A percentile compares a stretch with the other conserved stretches of the same genome.
phyloP scores from a whole-genome alignment of 2,797 vertebrate genomes.

The Ctenochaetus hawaiiensis region DNA sequence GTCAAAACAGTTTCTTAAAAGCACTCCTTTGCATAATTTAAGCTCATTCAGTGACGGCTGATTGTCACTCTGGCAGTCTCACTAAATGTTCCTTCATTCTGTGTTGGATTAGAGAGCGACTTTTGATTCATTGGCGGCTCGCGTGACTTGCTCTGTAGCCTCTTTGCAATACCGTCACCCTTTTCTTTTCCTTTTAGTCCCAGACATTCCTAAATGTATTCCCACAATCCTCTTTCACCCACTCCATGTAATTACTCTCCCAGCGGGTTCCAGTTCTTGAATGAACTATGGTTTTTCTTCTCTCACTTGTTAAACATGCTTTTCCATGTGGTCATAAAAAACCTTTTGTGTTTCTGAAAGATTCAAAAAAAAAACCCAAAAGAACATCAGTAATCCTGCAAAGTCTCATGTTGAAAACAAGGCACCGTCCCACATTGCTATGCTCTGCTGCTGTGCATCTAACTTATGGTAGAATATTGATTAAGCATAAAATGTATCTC shows the following conservation, averaged over 20 bases:
- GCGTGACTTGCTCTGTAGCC: slow-evolving; percentile 33
- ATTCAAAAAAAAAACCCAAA: background rate
- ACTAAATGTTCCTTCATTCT: slow-evolving; percentile 43
- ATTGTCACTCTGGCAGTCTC: slow-evolving; percentile 42
- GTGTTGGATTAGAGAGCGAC: slow-evolving; percentile 12
- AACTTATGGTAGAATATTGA: slow-evolving; percentile 35
- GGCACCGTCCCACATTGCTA: slow-evolving; percentile 22
- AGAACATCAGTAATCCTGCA: slow-evolving; percentile 36
- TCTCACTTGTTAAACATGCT: slow-evolving; percentile 32
- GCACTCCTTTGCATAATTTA: slow-evolving; percentile 38
- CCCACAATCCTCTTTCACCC: slow-evolving; percentile 50
- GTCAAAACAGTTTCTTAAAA: slow-evolving; percentile 51
- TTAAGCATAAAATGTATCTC: slow-evolving; percentile 25
- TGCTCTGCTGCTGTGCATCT: slow-evolving; percentile 10
- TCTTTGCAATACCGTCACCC: slow-evolving; percentile 6
- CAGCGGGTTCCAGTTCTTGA: slow-evolving; percentile 47
- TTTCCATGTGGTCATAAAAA: slow-evolving; percentile 18
- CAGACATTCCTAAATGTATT: slow-evolving; percentile 50
- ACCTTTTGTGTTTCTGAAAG: slow-evolving; percentile 1
- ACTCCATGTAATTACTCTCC: slow-evolving; percentile 60
- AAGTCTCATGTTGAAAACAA: slow-evolving; percentile 23
- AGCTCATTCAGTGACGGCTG: slow-evolving; percentile 35
- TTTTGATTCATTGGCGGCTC: slow-evolving; percentile 41
- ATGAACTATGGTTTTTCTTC: slow-evolving; percentile 50
- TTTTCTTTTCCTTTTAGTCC: slow-evolving; percentile 27